Base-by-base conservation (phyloP, 1,140 invertebrate genomes). In the Trachymyrmex septentrionalis region DNA sequence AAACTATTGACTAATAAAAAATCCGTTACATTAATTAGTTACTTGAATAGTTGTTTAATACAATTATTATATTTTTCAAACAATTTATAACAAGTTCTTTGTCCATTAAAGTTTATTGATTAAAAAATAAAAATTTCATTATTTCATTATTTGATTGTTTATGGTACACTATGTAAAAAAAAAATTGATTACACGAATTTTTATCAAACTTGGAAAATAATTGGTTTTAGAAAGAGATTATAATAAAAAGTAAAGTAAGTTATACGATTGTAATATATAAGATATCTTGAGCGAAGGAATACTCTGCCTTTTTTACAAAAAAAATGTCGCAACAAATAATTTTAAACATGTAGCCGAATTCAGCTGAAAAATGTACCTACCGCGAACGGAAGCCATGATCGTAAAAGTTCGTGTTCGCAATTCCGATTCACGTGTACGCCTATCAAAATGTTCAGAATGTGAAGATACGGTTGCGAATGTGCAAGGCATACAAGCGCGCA, bases 381-480 rank as follows among this genome's bases (percentile, higher is more conserved):
- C 21, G 7, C 38, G 7, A 12, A 24, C 7, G 21, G n/a, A 69
- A 53, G 48, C 27, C 10, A 12, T 19, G 38, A 48, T 75, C 44
- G 53, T 73, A 84, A 84, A 84, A 61, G 48, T 50, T 59, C 48
- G 67, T 24, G 50, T 44, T 61, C 27, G 77, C 66, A 69, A 71
- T 63, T 86, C 12, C 64, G 66, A 86, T 59, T 71, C 53, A 27
- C 64, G 21, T 80, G 44, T 30, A 66, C 53, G 27, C 16, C 53
- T 86, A 48, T 63, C 55, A 75, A 61, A 85, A 86, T 71, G 64
- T 27, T 71, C 57, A n/a, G 34, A 77, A 57, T 64, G 48, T 53
- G 59, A 48, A 61, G 48, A 57, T 64, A 78, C n/a, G 21, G 21
- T 48, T 38, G 69, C 27, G 27, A 55, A 66, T 53, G 78, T n/a